phyloP scores from a whole-genome alignment of 1,140 invertebrate genomes.

The Choristoneura fumiferana region DNA sequence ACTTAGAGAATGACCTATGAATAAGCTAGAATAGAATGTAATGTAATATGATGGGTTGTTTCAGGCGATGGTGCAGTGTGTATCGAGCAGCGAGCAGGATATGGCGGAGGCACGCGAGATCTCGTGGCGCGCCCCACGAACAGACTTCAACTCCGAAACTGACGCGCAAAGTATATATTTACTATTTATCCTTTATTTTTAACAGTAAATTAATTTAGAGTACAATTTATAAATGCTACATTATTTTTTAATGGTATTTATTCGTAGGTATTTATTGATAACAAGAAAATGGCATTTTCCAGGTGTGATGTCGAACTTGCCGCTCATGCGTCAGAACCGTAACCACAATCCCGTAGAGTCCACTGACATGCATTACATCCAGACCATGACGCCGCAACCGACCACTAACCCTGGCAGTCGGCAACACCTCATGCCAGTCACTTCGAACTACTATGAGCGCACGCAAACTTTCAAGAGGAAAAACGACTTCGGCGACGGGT shows the following conservation, averaged over 20 bases:
- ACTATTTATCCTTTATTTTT: neutral
- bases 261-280: no score
- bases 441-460: slow-evolving; percentile 64
- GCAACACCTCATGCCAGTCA: slow-evolving; percentile 57
- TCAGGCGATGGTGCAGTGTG: slow-evolving; percentile 90
- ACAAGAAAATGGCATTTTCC: slow-evolving; percentile 31
- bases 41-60: slow-evolving; percentile 34
- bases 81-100: slow-evolving; percentile 90
- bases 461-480: slow-evolving; percentile 61
- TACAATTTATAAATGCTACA: no score
- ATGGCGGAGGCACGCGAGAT: slow-evolving; percentile 79
- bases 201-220: no score
- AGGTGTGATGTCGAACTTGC: slow-evolving; percentile 64
- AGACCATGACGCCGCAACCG: slow-evolving; percentile 42
- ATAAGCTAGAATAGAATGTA: slow-evolving; percentile 5
- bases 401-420: slow-evolving; percentile 31
- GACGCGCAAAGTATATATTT: slow-evolving; percentile 55
- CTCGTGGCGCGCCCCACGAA: slow-evolving; percentile 47
- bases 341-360: slow-evolving; percentile 62
- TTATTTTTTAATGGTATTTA: no score
- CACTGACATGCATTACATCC: slow-evolving; percentile 64
- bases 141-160: slow-evolving; percentile 47
- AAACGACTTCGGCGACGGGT: slow-evolving; percentile 61
- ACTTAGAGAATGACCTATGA: no score
- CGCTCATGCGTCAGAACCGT: slow-evolving; percentile 58